phyloP scores from a whole-genome alignment of 35 echinoderm and acorn worm species.

The Heliocidaris erythrogramma region DNA sequence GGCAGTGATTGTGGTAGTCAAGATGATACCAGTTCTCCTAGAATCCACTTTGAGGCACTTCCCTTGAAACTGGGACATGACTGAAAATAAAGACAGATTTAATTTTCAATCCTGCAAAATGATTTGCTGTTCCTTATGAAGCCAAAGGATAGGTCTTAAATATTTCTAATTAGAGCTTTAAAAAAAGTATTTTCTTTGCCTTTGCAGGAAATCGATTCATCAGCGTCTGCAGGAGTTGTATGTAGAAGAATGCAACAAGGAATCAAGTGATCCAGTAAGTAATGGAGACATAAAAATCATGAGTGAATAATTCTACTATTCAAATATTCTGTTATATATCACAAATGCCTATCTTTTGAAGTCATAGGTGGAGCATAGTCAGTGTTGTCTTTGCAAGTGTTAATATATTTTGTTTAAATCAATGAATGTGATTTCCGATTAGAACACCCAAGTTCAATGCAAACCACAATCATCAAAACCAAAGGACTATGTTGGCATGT shows the following conservation, averaged over 20 bases:
- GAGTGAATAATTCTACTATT: background rate
- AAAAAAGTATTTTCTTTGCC: background rate
- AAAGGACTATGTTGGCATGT: too few relatives aligned
- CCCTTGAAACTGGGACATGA: too few relatives aligned
- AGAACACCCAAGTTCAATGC: background rate
- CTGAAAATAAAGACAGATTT: too few relatives aligned
- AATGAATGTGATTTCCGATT: background rate
- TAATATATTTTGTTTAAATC: background rate
- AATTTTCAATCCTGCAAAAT: background rate
- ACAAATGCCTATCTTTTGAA: background rate
- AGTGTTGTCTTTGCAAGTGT: background rate
- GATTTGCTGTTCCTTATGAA: background rate
- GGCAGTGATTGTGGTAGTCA: too few relatives aligned
- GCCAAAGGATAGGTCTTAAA: background rate
- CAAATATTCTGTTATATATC: background rate
- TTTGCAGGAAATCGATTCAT: conserved; percentile 65
- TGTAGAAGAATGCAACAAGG: conserved; percentile 57
- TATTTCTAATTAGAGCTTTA: background rate
- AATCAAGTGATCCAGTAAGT: conserved; percentile 46
- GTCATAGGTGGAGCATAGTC: background rate
- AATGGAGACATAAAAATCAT: background rate
- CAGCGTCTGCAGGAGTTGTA: conserved; percentile 63
- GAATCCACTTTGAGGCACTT: too few relatives aligned
- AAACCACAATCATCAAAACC: background rate
- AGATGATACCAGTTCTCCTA: too few relatives aligned